These are phyloP conservation scores for Ceratina australensis DNA, from an alignment of 1,140 invertebrate species.

Conservation along the genomic window DNA sequence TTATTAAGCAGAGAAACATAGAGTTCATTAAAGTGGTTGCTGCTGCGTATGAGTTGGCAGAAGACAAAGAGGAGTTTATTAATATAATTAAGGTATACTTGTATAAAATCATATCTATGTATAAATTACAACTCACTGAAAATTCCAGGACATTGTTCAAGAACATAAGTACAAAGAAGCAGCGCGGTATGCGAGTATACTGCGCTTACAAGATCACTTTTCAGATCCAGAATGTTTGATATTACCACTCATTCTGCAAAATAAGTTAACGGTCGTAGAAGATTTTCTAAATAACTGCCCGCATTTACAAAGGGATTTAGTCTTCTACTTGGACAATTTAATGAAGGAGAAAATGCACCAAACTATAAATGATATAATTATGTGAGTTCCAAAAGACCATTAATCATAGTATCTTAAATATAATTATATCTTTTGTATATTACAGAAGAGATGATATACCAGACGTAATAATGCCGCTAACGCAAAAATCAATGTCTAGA, in stretches of 20 bases:
- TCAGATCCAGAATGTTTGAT: slow-evolving; percentile 83
- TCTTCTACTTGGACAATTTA: slow-evolving; percentile 83
- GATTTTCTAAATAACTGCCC: slow-evolving; percentile 83
- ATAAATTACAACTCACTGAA: neutral
- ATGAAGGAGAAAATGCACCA: slow-evolving; percentile 76
- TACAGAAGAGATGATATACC: slow-evolving; percentile 80
- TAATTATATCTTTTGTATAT: slow-evolving; percentile 28
- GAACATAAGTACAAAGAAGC: slow-evolving; percentile 84
- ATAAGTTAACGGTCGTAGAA: slow-evolving; percentile 84
- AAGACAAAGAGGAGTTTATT: slow-evolving; percentile 80
- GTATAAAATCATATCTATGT: slow-evolving; percentile 17
- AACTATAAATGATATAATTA: slow-evolving; percentile 73
- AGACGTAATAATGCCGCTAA: slow-evolving; percentile 81
- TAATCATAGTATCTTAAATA: neutral
- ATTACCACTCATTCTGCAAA: slow-evolving; percentile 87
- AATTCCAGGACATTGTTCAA: slow-evolving; percentile 75
- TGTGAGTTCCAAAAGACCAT: slow-evolving; percentile 65
- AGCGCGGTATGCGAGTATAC: slow-evolving; percentile 82
- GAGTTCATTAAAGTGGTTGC: slow-evolving; percentile 80
- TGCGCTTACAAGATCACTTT: slow-evolving; percentile 84
- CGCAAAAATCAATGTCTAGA: slow-evolving; percentile 83
- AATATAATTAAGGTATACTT: slow-evolving; percentile 75
- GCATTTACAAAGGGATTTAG: slow-evolving; percentile 81
- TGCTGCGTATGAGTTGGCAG: slow-evolving; percentile 79
- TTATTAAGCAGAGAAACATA: slow-evolving; percentile 80